Base-by-base conservation (phyloP, 2,888 invertebrate species). In the Abscondita cerata region DNA sequence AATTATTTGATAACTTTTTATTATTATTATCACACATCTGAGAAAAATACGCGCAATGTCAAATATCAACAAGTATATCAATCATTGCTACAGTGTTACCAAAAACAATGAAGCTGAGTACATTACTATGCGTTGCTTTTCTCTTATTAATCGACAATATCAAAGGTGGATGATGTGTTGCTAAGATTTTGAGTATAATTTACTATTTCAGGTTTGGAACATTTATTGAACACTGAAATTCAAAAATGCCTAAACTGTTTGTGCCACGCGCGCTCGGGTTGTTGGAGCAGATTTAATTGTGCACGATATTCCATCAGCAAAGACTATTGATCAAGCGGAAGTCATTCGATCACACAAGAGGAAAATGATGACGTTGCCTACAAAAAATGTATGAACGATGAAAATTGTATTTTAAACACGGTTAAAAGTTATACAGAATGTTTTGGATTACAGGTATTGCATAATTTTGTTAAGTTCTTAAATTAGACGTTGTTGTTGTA, bases 341-440 rank as follows among this genome's bases (percentile, higher is more conserved):
- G 31, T 46, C 65, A 20, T 18, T 9, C 55, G 2, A 12, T 41
- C 33, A 15, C 38, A 1, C 2, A 5, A 0, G 1, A 68, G 33
- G 38, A 56, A 12, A 46, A 57, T 16, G 51, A 55, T 13, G 20
- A 64, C 12, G 41, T 34, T 11, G 68, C 68, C 47, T 75, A 68
- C 54, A 31, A 50, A 5, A 69, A 61, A 36, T 75, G 75, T 46
- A 72, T 73, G 70, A 18, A 19, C 2, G 38, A 75, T 52, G 75
- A 75, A 59, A 72, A 74, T 48, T 75, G 75, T 51, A 72, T 75
- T 25, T 65, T 73, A 1, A 69, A 70, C 25, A 73, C 73, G 0
- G 63, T 75, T 38, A 67, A 67, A 9, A 54, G 67, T 15, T 75
- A 74, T 46, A 72, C 72, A 0, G 61, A 68, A 3, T 36, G 48